phyloP scores from a whole-genome alignment of 1,140 invertebrate genomes.

The Nixonia krombeini region DNA sequence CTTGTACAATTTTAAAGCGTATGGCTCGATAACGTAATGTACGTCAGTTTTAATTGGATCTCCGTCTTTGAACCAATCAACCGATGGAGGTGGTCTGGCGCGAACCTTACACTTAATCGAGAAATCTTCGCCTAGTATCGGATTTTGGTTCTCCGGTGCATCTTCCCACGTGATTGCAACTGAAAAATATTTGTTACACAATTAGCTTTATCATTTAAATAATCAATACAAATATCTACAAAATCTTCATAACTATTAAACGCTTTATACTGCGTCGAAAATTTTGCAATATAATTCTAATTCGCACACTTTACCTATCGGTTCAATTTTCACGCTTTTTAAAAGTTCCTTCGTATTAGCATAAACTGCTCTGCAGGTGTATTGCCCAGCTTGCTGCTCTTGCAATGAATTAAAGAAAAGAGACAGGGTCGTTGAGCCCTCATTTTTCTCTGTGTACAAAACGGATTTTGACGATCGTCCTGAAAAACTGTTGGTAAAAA shows the following conservation, averaged over 20 bases:
- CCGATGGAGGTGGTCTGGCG: slow-evolving; percentile 85
- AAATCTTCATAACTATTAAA: no score
- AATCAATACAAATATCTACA: no score
- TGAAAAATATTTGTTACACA: no score
- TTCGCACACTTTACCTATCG: slow-evolving; percentile 76
- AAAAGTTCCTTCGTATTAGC: slow-evolving; percentile 77
- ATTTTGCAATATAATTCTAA: no score
- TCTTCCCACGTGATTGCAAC: slow-evolving; percentile 88
- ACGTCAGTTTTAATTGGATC: slow-evolving; percentile 76
- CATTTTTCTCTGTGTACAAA: slow-evolving; percentile 78
- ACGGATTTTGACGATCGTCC: slow-evolving; percentile 65
- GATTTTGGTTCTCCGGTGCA: slow-evolving; percentile 87
- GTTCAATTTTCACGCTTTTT: slow-evolving; percentile 79
- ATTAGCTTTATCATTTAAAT: no score
- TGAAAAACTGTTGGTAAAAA: no score
- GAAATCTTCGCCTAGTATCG: slow-evolving; percentile 82
- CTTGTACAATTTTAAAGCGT: slow-evolving; percentile 84
- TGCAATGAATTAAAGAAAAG: slow-evolving; percentile 83
- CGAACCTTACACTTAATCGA: slow-evolving; percentile 87
- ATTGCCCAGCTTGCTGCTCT: slow-evolving; percentile 83
- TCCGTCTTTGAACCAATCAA: slow-evolving; percentile 89
- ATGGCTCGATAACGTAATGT: slow-evolving; percentile 81
- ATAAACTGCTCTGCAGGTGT: slow-evolving; percentile 86
- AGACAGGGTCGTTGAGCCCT: slow-evolving; percentile 73
- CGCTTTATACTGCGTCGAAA: no score